Base-by-base conservation (phyloP, 2,888 invertebrate genomes). In the Epinotia bilunana region DNA sequence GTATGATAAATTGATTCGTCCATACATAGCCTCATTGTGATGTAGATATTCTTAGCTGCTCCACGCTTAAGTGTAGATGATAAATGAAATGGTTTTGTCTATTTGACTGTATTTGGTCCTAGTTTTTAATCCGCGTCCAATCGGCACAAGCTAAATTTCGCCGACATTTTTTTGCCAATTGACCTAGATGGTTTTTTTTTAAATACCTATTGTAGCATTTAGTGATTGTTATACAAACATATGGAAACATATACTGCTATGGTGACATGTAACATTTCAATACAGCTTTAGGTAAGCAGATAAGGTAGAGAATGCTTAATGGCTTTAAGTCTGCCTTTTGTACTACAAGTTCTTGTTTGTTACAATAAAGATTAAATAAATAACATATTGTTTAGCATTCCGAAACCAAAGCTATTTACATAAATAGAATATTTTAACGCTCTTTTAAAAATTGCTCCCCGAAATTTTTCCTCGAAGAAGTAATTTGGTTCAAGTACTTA, bases 1-100 rank as follows among this genome's bases (percentile, higher is more conserved):
- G 79, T 90, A 93, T 93, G 93, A 94, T 94, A 93, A 93, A 93
- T 94, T 91, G 93, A 91, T 91, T 88, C 85, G 85, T 86, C 83
- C 85, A 85, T 87, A 88, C 87, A 87, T 88, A 84, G 86, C 88
- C 86, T 89, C 89, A 90, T 94, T 93, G 91, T 93, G 81, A 92
- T 92, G 90, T 89, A 92, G 89, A 92, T 92, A 91, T 92, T 89
- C 89, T 91, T 85, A 88, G 88, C 88, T 91, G 91, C 91, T 90
- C 90, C 86, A 81, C 77, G 84, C 85, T 85, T 87, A 80, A 89
- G 86, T 87, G 88, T 85, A 84, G 84, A 86, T 90, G 90, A 89
- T 88, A 86, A 88, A 90, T 90, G 85, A 80, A 81, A 80, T 72
- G 75, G 82, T 83, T 85, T 87, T 88, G 85, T 88, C 78, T 81